Percentiles rank a stretch among this genome's conserved stretches.
phyloP scores from a whole-genome alignment of 2,113 vertebrate genomes.

The Podarcis cretensis region DNA sequence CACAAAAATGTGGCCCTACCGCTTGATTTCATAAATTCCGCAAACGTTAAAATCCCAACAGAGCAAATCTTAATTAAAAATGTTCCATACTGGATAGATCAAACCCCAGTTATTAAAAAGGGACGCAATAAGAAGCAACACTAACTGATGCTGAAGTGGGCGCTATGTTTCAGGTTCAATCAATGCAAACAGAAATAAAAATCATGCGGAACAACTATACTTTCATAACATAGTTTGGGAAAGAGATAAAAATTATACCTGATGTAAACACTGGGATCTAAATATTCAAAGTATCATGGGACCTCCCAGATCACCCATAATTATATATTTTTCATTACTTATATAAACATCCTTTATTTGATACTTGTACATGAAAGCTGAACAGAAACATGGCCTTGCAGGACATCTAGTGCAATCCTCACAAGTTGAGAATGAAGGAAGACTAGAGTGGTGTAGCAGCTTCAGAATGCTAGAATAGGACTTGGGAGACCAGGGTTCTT shows the following conservation, averaged over 20 bases:
- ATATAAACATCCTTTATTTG: not conserved
- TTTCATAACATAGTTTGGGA: not conserved
- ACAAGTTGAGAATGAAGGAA: not conserved
- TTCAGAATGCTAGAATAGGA: too few species aligned
- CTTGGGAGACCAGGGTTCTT: too few species aligned
- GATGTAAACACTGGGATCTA: not conserved
- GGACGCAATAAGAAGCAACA: conserved; percentile 62
- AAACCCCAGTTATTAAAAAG: conserved; percentile 65
- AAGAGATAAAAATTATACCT: not conserved
- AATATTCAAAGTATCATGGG: not conserved
- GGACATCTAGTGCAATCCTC: not conserved
- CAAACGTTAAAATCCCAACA: conserved; percentile 46
- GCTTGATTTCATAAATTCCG: conserved; percentile 70
- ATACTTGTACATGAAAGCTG: not conserved
- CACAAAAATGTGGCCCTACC: conserved; percentile 38
- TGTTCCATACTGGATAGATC: conserved; percentile 63
- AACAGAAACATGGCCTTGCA: not conserved
- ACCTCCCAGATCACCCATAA: conserved; percentile 1
- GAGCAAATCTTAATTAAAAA: conserved; percentile 61
- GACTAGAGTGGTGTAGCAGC: not conserved
- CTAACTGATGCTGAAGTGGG: too few species aligned
- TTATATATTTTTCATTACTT: not conserved
- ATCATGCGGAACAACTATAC: not conserved
- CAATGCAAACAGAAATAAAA: conserved; percentile 23
- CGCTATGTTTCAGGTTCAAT: conserved; percentile 43